phyloP scores from a whole-genome alignment of 2,797 vertebrate species.

The Anableps anableps region DNA sequence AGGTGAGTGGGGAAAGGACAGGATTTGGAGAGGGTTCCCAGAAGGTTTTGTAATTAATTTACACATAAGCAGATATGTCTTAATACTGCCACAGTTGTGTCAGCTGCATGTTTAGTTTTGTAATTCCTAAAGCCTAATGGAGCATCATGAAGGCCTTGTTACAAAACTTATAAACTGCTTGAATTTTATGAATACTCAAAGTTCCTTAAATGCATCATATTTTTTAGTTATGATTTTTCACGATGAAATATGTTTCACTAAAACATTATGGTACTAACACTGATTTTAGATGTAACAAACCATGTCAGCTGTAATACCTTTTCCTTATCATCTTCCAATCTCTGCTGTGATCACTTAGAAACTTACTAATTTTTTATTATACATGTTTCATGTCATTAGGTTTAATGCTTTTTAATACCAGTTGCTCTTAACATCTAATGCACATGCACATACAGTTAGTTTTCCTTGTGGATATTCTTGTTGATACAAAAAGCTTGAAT shows the following conservation, averaged over 20 bases:
- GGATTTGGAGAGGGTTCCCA: slow-evolving; percentile 46
- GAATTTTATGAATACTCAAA: not conserved
- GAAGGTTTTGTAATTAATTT: slow-evolving; percentile 39
- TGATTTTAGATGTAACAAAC: not conserved
- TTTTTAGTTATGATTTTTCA: not conserved
- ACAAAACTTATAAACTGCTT: not conserved
- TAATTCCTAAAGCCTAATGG: slow-evolving; percentile 3
- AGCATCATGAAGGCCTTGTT: not conserved
- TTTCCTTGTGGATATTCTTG: no score
- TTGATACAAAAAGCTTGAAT: no score
- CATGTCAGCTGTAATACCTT: not conserved
- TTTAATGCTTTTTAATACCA: no score
- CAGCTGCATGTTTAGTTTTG: slow-evolving; percentile 1
- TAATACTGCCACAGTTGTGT: slow-evolving; percentile 29
- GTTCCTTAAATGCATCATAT: not conserved
- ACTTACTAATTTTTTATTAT: no score
- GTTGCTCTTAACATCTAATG: no score
- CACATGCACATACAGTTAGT: no score
- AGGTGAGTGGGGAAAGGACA: slow-evolving; percentile 37
- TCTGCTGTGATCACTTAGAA: no score
- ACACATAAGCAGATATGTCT: slow-evolving; percentile 26
- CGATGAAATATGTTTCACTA: not conserved
- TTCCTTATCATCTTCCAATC: no score
- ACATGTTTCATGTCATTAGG: no score
- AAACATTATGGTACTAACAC: not conserved